Base-by-base conservation (phyloP, 1,140 invertebrate species). In the Maniola jurtina region DNA sequence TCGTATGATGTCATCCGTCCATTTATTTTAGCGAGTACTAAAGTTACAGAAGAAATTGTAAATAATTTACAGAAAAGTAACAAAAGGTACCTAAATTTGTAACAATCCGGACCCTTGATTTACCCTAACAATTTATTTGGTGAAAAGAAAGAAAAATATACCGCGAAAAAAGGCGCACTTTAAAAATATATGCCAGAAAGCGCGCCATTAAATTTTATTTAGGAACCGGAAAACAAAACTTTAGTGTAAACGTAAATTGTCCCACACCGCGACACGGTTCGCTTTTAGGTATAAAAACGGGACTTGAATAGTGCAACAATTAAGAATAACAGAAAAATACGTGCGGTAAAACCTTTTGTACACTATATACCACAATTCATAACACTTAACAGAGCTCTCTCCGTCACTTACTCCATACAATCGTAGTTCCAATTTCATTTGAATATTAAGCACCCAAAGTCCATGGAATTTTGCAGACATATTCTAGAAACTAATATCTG, bases 291-390 rank as follows among this genome's bases (percentile, higher is more conserved):
- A 61, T 67, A 61, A 64, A 68, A 68, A 63, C 54, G 64, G 42
- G 61, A 36, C 54, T 50, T 63, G 61, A 68, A 68, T 68, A 63
- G 61, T 57, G 54, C 66, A 55, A 68, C 61, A 63, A 68, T 68
- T 68, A 59, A 68, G 61, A 63, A 68, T 59, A 66, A 66, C 61
- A 55, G 52, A 60, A 70, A 70, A 70, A 59, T 66, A 70, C 68
- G 60, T 64, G 68, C 56, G 25, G 36, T 61, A 68, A 70, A 50
- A 42, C 63, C 68, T 70, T 65, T 65, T 70, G 68, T 70, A 61
- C 54, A 61, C 52, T 34, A 55, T 68, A 55, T 68, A 61, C 59
- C 54, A 61, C 52, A 55, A 55, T 68, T 67, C 65, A 67, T 67
- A 67, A 64, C 61, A 55, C 61, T 68, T n/a, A n/a, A n/a, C n/a